A percentile compares a stretch with the other conserved stretches of the same genome.
Evolutionary conservation across 2,113 vertebrate genomes (phyloP).

Genomic region (Cheirogaleus medius): DNA sequence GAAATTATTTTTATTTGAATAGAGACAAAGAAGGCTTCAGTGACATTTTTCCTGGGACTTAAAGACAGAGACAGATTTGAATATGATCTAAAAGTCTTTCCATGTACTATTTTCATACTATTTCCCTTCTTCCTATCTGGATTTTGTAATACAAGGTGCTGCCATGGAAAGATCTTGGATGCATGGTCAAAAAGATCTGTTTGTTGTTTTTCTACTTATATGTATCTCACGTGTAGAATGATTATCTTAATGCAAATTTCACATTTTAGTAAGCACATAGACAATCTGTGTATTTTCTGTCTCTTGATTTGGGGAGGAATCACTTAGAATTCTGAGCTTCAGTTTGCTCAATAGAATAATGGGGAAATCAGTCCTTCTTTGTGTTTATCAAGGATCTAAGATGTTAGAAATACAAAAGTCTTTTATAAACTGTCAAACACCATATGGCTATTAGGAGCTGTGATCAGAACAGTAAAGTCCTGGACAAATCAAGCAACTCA

Average conservation of each 20-base stretch:
- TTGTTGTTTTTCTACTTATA: not conserved
- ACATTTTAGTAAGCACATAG: not conserved
- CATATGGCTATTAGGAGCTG: not conserved
- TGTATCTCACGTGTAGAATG: not conserved
- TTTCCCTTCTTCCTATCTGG: not conserved
- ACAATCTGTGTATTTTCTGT: not conserved
- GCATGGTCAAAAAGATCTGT: not conserved
- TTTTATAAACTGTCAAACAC: slow-evolving; percentile 28
- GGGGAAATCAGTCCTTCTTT: not conserved
- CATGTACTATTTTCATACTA: not conserved
- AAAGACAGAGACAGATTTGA: not conserved
- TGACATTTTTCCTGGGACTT: not conserved
- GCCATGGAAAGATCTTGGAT: not conserved
- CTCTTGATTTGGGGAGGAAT: not conserved
- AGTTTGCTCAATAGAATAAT: not conserved
- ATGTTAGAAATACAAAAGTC: not conserved
- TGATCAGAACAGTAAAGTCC: slow-evolving; percentile 31
- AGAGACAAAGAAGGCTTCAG: not conserved
- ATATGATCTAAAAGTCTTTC: not conserved
- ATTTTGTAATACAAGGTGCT: not conserved
- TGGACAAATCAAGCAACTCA: slow-evolving; percentile 37
- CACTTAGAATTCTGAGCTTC: not conserved
- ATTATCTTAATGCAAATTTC: not conserved
- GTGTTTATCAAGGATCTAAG: not conserved
- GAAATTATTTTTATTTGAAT: not conserved